Percentiles rank a stretch among this genome's conserved stretches.
Evolutionary conservation across 2,888 invertebrate genomes (phyloP).

Genomic region (Tigriopus californicus): DNA sequence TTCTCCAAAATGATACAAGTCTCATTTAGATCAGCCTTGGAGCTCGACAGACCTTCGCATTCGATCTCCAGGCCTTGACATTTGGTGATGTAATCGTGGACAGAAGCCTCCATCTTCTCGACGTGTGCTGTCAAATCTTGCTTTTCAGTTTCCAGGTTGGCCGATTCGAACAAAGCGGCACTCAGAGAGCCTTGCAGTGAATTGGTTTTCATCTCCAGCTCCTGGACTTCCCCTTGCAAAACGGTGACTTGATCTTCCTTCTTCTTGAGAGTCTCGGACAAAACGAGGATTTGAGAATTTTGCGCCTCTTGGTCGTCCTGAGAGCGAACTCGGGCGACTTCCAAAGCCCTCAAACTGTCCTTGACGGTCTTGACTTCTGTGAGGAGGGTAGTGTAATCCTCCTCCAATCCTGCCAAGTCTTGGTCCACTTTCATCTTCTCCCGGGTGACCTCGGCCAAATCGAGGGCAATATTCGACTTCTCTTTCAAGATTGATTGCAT

Average conservation of each 20-base stretch:
- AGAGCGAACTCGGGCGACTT: not conserved
- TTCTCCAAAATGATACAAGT: conserved; percentile 2
- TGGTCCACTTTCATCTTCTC: not conserved
- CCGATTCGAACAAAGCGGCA: not conserved
- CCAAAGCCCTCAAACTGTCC: not conserved
- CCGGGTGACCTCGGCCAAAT: not conserved
- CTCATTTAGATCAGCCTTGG: not conserved
- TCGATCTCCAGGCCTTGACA: not conserved
- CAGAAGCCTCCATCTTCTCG: not conserved
- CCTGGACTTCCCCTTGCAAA: conserved; percentile 3
- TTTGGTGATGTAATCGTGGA: not conserved
- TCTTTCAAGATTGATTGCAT: not conserved
- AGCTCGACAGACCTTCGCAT: not conserved
- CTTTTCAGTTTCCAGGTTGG: not conserved
- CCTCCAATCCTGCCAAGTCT: not conserved
- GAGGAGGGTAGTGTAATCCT: not conserved
- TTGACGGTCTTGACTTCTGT: not conserved
- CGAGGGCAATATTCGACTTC: not conserved
- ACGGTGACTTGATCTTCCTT: not conserved
- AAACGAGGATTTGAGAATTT: not conserved
- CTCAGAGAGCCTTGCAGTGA: conserved; percentile 3
- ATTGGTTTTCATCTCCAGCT: conserved; percentile 10
- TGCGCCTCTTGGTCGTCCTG: not conserved
- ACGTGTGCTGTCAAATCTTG: not conserved
- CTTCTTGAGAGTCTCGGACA: not conserved